phyloP scores from a whole-genome alignment of 1,140 invertebrate genomes.

The Panonychus citri region DNA sequence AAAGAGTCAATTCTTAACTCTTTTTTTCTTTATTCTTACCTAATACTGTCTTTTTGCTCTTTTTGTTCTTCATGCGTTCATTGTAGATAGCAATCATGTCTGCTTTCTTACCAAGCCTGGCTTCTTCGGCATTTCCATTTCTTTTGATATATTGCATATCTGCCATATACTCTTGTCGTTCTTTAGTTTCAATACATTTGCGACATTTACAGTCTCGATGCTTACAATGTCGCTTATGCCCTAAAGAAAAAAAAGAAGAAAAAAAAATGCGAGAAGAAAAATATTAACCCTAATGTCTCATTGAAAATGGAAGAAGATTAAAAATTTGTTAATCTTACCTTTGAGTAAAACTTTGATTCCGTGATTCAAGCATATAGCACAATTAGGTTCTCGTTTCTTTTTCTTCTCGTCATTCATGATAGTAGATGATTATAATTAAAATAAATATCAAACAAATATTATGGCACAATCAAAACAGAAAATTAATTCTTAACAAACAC shows the following conservation, averaged over 20 bases:
- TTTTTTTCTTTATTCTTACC: too few relatives aligned
- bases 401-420: neutral
- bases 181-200: neutral
- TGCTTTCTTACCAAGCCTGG: neutral
- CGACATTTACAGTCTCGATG: neutral
- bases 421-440: too few relatives aligned
- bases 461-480: too few relatives aligned
- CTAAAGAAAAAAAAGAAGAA: neutral
- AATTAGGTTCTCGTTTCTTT: neutral
- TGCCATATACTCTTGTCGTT: neutral
- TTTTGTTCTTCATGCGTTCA: neutral
- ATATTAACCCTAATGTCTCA: neutral
- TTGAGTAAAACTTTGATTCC: neutral
- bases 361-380: neutral
- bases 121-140: neutral
- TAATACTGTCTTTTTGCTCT: neutral
- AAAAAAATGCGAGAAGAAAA: neutral
- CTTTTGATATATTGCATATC: neutral
- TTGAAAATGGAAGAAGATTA: too few relatives aligned
- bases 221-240: neutral
- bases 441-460: too few relatives aligned
- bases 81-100: neutral
- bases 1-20: too few relatives aligned
- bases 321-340: neutral
- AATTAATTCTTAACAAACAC: too few relatives aligned